Evolutionary conservation across 2,888 invertebrate species (phyloP), one percentile per base, ranked within the genome.

Genomic region (Hypselothyrea guttata): DNA sequence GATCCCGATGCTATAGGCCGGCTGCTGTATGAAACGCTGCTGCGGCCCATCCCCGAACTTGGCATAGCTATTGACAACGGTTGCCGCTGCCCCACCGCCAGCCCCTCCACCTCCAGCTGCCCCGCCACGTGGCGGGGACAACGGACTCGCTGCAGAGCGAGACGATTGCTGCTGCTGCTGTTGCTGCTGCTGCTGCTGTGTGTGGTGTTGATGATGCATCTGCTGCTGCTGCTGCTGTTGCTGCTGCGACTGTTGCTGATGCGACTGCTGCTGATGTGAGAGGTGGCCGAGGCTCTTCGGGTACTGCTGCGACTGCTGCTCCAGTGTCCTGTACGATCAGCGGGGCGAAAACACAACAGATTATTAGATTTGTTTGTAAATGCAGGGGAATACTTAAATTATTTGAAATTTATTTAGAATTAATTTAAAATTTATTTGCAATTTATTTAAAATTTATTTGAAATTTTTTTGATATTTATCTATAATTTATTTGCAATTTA

Each of bases 111-210:
- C 86, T 22, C 22, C 22, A 22, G 22, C 22, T 22, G 22, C 3
- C 3, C 22, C 22, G 5, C 22, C 22, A 35, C 90, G 86, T 57
- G 90, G 89, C 59, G 90, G 90, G 53, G 90, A 90, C 54, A 90
- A 64, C 45, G 90, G 90, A 86, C 90, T 90, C 71, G 90, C 89
- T 82, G 89, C 89, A 66, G 90, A 87, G 70, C 90, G 83, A 49
- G 89, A 88, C 64, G 87, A 84, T 58, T 86, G 86, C 15, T 86
- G 87, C 1, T 84, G 85, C 0, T 85, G 86, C 0, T 87, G 87
- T 0, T 79, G 86, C 0, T 76, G 85, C 0, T 79, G 79, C 3
- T 81, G 78, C 15, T 79, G 83, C 33, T 77, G 78, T 11, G 84
- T 77, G 18, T 79, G 77, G 12, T 74, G 71, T 18, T 67, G 73